Conservation (phyloP, 2,888 invertebrate species). For the Drosophila prostipennis region DNA sequence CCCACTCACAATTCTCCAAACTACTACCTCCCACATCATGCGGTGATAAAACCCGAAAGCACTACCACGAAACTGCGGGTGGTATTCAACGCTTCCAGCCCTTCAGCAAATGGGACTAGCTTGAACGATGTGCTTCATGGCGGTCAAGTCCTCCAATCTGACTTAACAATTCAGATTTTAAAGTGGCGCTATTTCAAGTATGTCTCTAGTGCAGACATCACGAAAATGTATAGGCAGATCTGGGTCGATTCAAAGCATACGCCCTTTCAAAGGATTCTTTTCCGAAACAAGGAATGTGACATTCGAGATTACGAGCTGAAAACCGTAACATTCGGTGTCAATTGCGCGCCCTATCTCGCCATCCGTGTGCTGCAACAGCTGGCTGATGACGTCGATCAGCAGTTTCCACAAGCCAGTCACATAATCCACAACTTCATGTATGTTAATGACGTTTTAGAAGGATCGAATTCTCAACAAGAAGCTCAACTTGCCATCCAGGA, state of each 20-base stretch:
- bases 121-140: not conserved
- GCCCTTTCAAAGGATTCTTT: constrained; percentile 1
- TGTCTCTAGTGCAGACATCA: too few relatives aligned
- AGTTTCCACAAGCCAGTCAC: not conserved
- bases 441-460: not conserved
- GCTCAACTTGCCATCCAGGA: not conserved
- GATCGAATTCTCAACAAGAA: not conserved
- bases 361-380: constrained; percentile 8
- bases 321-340: constrained; percentile 14
- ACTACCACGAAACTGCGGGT: not conserved
- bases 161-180: not conserved
- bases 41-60: not conserved
- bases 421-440: not conserved
- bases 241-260: not conserved
- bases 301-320: constrained; percentile 1
- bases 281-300: not conserved
- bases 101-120: not conserved
- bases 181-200: constrained; percentile 3
- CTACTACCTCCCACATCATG: constrained; percentile 3
- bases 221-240: not conserved
- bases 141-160: not conserved
- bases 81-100: not conserved
- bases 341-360: constrained; percentile 7
- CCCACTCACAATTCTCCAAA: not conserved
- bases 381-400: not conserved